Evolutionary conservation across 2,113 vertebrate species (phyloP).

Genomic region (Antigone vipio): DNA sequence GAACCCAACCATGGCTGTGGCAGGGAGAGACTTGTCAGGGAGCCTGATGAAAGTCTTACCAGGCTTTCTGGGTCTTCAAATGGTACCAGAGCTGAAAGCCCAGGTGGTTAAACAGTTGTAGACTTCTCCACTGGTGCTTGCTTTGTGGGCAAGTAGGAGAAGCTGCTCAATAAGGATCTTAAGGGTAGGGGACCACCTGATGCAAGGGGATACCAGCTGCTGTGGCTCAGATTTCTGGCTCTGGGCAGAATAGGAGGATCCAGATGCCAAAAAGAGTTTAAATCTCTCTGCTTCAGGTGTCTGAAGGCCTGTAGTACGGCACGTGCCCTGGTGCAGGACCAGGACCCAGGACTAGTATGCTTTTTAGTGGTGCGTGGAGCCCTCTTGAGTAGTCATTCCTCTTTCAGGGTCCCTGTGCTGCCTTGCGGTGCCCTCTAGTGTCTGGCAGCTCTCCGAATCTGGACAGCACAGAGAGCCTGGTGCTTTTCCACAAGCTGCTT

Average conservation of each 20-base stretch:
- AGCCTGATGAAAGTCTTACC: background rate
- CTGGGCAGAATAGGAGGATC: background rate
- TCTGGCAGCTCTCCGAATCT: background rate
- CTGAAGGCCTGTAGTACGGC: background rate
- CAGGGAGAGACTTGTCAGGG: background rate
- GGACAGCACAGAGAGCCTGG: rapidly evolving
- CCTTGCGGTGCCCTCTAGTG: constrained; percentile 22
- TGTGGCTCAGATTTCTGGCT: background rate
- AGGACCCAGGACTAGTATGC: background rate
- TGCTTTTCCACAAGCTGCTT: background rate
- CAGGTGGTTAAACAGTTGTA: background rate
- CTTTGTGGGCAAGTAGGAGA: background rate
- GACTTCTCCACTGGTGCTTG: background rate
- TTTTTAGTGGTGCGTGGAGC: background rate
- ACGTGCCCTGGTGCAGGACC: background rate
- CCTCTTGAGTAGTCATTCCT: background rate
- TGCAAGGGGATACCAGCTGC: background rate
- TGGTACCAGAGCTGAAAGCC: background rate
- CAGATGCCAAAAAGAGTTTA: background rate
- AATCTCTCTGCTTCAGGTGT: background rate
- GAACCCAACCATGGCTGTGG: rapidly evolving
- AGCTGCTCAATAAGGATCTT: background rate
- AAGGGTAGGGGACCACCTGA: background rate
- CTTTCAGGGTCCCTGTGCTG: background rate
- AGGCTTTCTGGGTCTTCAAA: background rate